phyloP scores from a whole-genome alignment of 2,113 vertebrate genomes.

The Calidris pygmaea region DNA sequence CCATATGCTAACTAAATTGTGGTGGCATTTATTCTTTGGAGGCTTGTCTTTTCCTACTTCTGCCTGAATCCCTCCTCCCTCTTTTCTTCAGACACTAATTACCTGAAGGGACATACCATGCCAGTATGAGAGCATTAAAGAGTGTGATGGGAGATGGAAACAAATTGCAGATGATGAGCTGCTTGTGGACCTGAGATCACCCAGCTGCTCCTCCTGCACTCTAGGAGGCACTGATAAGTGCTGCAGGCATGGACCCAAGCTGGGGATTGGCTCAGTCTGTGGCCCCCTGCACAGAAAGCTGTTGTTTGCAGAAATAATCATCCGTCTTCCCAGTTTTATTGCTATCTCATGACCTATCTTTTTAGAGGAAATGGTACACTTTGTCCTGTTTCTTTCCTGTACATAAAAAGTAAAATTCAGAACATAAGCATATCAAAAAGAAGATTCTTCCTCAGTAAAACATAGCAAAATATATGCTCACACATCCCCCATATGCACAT shows the following conservation, averaged over 20 bases:
- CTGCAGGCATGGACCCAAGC: neutral
- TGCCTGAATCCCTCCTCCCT: neutral
- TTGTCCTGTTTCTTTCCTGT: neutral
- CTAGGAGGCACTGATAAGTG: neutral
- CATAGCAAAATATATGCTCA: neutral
- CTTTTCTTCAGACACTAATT: neutral
- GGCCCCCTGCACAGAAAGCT: neutral
- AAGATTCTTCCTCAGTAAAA: neutral
- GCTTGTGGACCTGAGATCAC: neutral
- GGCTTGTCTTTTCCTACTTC: neutral
- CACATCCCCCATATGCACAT: neutral
- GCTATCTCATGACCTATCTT: neutral
- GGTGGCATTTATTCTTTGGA: neutral
- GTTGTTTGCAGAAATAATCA: neutral
- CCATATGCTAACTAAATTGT: accelerated
- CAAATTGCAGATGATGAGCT: neutral
- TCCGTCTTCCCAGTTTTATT: neutral
- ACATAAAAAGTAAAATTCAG: neutral
- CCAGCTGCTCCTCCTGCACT: neutral
- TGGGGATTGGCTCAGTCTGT: neutral
- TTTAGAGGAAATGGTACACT: neutral
- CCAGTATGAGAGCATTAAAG: neutral
- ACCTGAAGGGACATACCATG: neutral
- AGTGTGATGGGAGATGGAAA: neutral
- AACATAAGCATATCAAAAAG: neutral